Evolutionary conservation across 2,797 vertebrate species (phyloP).

Genomic region (Channa striata): DNA sequence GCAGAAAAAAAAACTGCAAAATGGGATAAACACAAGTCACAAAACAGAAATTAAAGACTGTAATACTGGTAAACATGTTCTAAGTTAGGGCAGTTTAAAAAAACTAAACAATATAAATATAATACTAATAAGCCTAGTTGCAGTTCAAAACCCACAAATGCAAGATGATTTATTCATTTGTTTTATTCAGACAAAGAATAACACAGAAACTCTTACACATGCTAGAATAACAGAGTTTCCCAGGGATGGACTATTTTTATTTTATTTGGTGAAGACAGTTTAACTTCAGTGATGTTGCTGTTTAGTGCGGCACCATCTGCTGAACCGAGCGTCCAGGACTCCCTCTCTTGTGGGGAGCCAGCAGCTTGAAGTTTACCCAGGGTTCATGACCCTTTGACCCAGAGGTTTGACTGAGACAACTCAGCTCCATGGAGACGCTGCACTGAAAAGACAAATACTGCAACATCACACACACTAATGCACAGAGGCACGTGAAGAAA

Average conservation of each 20-base stretch:
- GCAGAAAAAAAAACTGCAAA: constrained; percentile 45
- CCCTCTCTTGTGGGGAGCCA: constrained; percentile 59
- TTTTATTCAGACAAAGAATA: background rate
- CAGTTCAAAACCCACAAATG: background rate
- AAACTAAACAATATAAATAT: background rate
- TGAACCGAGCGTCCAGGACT: constrained; percentile 36
- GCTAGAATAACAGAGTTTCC: background rate
- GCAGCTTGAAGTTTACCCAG: constrained; percentile 70
- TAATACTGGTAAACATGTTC: constrained; percentile 23
- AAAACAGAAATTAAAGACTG: constrained; percentile 21
- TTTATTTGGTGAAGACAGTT: too few species aligned
- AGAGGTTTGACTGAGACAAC: constrained; percentile 57
- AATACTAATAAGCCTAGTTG: background rate
- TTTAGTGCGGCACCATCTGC: constrained; percentile 15
- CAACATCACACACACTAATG: constrained; percentile 29
- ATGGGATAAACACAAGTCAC: constrained; percentile 13
- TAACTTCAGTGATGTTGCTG: background rate
- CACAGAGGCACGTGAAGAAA: constrained; percentile 3
- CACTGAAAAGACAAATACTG: constrained; percentile 71
- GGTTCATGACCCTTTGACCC: constrained; percentile 69
- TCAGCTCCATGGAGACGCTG: constrained; percentile 73
- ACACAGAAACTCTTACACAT: background rate
- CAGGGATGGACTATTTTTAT: background rate
- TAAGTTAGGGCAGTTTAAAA: background rate
- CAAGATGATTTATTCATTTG: background rate